Base-by-base conservation (phyloP, 2,888 invertebrate genomes). In the Pachliopta kotzebuea region DNA sequence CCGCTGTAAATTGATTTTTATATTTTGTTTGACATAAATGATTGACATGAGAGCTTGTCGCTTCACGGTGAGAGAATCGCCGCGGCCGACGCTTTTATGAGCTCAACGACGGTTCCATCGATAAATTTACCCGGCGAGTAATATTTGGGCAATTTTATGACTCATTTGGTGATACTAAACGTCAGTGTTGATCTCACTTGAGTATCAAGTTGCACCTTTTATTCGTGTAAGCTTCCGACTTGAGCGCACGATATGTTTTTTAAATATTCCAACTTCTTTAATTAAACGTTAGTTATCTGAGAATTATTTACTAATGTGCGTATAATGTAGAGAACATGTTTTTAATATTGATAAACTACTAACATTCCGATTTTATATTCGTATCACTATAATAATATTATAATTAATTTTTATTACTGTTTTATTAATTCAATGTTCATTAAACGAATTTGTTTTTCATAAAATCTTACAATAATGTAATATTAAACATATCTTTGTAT, bases 1-100 rank as follows among this genome's bases (percentile, higher is more conserved):
- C 77, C 71, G 77, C 74, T 79, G 82, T 86, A 85, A 90, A 90
- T 90, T 88, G 83, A 85, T 85, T 91, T 91, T 91, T 88, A 91
- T 90, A 87, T 81, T 91, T 91, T 91, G 92, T 92, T 92, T 92
- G 91, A 92, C 92, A 74, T 81, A 80, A 84, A 84, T 90, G 90
- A 92, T 91, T 90, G 91, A 92, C 90, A 85, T 85, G 86, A 81
- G 83, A 77, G 72, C 72, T 76, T 70, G 72, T 73, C 72, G 74
- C 68, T 71, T 69, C 61, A 69, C 72, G 68, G 68, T 67, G 64
- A 69, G 73, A 73, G 74, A 74, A 78, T 73, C 71, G 75, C 74
- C 72, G 74, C 69, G 73, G 73, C 68, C 74, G 84, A 85, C 76
- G 80, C 75, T 77, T 89, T 90, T 89, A 91, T 79, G 81, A 83